These are phyloP conservation scores for Drosophila bunnanda DNA, from an alignment of 2,888 invertebrate species.

Conservation along the genomic window DNA sequence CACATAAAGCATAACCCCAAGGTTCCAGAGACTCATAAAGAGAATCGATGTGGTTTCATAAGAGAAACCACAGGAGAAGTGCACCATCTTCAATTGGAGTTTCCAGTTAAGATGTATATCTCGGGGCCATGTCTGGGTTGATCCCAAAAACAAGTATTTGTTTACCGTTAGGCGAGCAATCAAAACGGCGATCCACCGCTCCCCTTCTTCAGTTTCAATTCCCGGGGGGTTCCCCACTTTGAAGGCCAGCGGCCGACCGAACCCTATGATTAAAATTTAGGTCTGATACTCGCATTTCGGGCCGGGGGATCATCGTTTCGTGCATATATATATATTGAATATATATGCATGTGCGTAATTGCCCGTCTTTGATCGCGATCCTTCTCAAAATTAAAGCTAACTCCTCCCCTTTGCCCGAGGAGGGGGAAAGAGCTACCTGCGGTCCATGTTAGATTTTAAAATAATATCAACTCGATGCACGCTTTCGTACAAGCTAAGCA, in stretches of 20 bases:
- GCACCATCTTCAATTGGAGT: slow-evolving; percentile 39
- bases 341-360: slow-evolving; percentile 67
- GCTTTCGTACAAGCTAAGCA: slow-evolving; percentile 8
- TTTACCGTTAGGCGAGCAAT: slow-evolving; percentile 73
- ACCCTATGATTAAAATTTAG: slow-evolving; percentile 71
- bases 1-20: slow-evolving; percentile 20
- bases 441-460: slow-evolving; percentile 35
- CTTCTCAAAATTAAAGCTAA: slow-evolving; percentile 51
- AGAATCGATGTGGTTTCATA: background rate
- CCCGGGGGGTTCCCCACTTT: slow-evolving; percentile 52
- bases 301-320: slow-evolving; percentile 36
- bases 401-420: slow-evolving; percentile 8
- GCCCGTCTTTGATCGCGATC: slow-evolving; percentile 50
- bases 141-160: slow-evolving; percentile 35
- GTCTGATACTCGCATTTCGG: slow-evolving; percentile 43
- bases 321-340: slow-evolving; percentile 50
- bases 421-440: slow-evolving; percentile 17
- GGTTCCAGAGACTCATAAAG: slow-evolving; percentile 5
- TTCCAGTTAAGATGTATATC: slow-evolving; percentile 49
- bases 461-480: slow-evolving; percentile 14
- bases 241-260: slow-evolving; percentile 67
- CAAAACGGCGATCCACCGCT: slow-evolving; percentile 61
- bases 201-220: background rate
- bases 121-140: slow-evolving; percentile 46
- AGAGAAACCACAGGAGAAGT: slow-evolving; percentile 5